Conservation (phyloP, 2,113 vertebrate species). For the Ailuropoda melanoleuca region DNA sequence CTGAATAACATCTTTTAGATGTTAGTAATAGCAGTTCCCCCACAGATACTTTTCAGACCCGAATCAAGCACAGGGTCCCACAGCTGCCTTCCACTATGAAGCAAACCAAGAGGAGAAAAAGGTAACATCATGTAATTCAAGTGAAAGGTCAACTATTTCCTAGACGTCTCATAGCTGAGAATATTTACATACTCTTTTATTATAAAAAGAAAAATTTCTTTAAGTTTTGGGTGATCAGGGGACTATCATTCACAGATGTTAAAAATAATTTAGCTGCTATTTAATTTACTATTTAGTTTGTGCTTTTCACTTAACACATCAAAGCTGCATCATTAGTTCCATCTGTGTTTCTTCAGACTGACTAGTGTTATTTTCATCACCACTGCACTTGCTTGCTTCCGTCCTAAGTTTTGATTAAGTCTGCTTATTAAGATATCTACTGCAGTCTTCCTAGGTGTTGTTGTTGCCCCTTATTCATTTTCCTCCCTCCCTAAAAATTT, state of each 20-base stretch:
- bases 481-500: background rate
- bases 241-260: background rate
- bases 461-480: background rate
- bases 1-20: background rate
- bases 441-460: background rate
- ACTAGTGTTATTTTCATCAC: background rate
- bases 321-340: background rate
- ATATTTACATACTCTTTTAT: background rate
- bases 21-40: background rate
- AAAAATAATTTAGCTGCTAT: background rate
- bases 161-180: background rate
- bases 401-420: background rate
- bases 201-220: background rate
- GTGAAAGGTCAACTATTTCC: background rate
- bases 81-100: background rate
- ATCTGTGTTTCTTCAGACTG: background rate
- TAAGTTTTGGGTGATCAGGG: background rate
- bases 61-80: background rate
- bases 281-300: background rate
- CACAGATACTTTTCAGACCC: background rate
- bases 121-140: background rate
- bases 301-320: background rate
- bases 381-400: background rate
- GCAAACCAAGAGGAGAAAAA: background rate
- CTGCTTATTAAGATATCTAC: background rate